Evolutionary conservation across 2,113 vertebrate species (phyloP), one percentile per base, ranked within the genome.

Genomic region (Lasiurus borealis): DNA sequence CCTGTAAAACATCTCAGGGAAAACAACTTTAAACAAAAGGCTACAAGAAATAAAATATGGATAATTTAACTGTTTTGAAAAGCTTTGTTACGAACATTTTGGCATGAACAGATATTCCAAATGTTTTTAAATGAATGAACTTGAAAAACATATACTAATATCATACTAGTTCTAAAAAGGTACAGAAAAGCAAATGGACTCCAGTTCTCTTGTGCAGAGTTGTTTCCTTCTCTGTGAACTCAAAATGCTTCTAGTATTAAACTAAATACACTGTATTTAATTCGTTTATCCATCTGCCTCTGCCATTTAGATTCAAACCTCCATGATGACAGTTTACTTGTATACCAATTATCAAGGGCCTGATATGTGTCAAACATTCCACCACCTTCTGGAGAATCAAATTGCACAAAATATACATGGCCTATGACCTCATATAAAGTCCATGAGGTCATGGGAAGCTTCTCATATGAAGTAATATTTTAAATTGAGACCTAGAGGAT

Each of bases 11-110:
- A 86, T 46, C 48, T 86, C 29, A 5, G 18, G 76, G n/a, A 76
- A 52, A 48, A 87, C 59, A 93, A 91, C 76, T 95, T 52, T 54
- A 44, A 93, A 76, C 50, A 82, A 93, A 93, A 90, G 44, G n/a
- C 69, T 46, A 44, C 8, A 76, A 36, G 34, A 71, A 31, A 25
- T 40, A 44, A 96, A 90, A 76, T 25, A 54, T 0, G 1, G n/a
- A 12, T 68, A 72, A 85, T 64, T 72, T 52, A n/a, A 69, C 54
- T 77, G 25, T 90, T 89, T 81, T 92, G 59, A 29, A 90, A 71
- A 81, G n/a, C n/a, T 92, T 92, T 44, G 6, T 92, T 81, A 85
- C 15, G 19, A 82, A 94, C 8, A 62, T 86, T 8, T 4, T 88
- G 71, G 52, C 62, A 83, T 75, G 54, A 73, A 86, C 15, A 75